Evolutionary conservation across 2,888 invertebrate genomes (phyloP), one percentile per base, ranked within the genome.

Genomic region (Napeogenes sylphis): DNA sequence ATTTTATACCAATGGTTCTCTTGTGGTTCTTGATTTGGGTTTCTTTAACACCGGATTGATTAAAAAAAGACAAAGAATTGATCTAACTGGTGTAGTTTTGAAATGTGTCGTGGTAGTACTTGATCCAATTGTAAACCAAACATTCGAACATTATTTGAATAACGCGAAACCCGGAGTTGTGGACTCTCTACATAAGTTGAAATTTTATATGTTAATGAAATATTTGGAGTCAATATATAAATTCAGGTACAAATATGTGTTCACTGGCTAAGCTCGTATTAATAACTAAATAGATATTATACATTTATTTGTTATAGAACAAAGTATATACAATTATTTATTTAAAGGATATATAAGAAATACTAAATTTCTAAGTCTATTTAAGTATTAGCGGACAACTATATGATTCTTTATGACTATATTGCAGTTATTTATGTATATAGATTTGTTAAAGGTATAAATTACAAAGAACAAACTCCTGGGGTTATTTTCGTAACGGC

Each of bases 211-310:
- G 4, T 78, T 93, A 12, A 75, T 92, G 67, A 80, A 77, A 64
- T 91, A 93, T 75, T 90, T 94, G 63, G 79, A 87, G 68, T 93
- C 94, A 69, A 91, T 94, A 81, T 94, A 91, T 74, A 94, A 94
- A 82, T 93, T 94, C 76, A 93, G 92, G 94, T 94, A 82, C 88
- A 2, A 3, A n/a, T 12, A 38, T 6, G 21, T 10, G 10, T 51
- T 4, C 35, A 35, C 35, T 21, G 30, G 5, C 8, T 2, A 51
- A 30, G 14, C 5, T 51, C 10, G 30, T 51, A 35, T 35, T 35
- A 21, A 21, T 21, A 21, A 21, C 21, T 21, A 21, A 21, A 21
- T 21, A 35, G 2, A 35, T 35, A 35, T 35, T 35, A 35, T 35
- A 35, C 21, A 21, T 21, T 21, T 21, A 21, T 21, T 21, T 21